These are phyloP conservation scores for Synergus itoensis DNA, from an alignment of 2,888 invertebrate species.

Conservation along the genomic window DNA sequence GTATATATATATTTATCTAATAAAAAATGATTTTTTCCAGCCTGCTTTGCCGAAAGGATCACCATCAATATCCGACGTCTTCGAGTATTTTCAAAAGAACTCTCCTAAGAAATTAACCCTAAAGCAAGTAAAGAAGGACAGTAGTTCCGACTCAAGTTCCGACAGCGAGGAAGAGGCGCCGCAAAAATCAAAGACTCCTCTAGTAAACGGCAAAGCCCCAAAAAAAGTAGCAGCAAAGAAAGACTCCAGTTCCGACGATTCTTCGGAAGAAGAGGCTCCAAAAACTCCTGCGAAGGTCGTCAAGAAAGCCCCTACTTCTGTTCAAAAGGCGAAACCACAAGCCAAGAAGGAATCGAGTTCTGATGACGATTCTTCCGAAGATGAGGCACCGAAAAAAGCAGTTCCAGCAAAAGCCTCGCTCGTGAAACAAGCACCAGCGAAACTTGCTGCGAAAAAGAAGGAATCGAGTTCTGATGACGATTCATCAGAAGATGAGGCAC, in stretches of 20 bases:
- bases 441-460: constrained; percentile 59
- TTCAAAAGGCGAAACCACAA: constrained; percentile 16
- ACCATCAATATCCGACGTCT: constrained; percentile 83
- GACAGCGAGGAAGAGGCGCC: constrained; percentile 71
- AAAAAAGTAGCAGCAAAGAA: constrained; percentile 54
- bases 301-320: constrained; percentile 42
- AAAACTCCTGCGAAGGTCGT: constrained; percentile 51
- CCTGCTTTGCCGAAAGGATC: constrained; percentile 82
- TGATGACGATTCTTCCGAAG: constrained; percentile 44
- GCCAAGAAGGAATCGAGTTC: constrained; percentile 47
- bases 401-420: constrained; percentile 46
- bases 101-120: constrained; percentile 78
- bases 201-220: constrained; percentile 64
- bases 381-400: constrained; percentile 45
- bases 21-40: constrained; percentile 78
- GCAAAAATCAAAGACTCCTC: constrained; percentile 60
- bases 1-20: neutral
- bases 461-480: constrained; percentile 44
- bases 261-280: constrained; percentile 57
- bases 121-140: constrained; percentile 64
- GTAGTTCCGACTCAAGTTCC: constrained; percentile 75
- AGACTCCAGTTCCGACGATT: constrained; percentile 64
- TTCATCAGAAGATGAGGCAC: constrained; percentile 51
- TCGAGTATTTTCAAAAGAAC: constrained; percentile 80
- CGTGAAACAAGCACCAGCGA: too few species aligned